Conservation (phyloP, 2,888 invertebrate species). For the Heliconius charithonia region DNA sequence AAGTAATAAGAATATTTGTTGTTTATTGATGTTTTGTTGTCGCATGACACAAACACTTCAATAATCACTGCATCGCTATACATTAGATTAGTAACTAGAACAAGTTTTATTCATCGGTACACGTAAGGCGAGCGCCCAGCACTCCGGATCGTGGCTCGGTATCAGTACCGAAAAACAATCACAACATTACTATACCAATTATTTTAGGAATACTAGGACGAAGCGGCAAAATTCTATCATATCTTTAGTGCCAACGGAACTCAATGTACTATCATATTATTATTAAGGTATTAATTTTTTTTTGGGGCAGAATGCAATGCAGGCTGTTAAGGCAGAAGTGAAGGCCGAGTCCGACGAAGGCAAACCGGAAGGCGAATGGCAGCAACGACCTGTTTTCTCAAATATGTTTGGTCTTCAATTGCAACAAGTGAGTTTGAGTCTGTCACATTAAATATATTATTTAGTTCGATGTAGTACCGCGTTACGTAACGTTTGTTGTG, state of each 20-base stretch:
- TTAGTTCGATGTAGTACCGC: background rate
- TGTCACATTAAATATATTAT: background rate
- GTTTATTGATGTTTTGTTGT: too few relatives aligned
- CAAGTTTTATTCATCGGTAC: too few relatives aligned
- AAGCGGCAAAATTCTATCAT: background rate
- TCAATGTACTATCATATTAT: background rate
- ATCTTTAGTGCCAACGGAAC: background rate
- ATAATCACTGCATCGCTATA: too few relatives aligned
- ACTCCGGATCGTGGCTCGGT: too few relatives aligned
- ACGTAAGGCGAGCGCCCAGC: too few relatives aligned
- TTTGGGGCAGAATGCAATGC: conserved; percentile 61
- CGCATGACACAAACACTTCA: too few relatives aligned
- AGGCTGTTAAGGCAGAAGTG: conserved; percentile 74
- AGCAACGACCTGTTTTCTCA: conserved; percentile 52
- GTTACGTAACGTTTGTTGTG: too few relatives aligned
- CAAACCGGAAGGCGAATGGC: conserved; percentile 56
- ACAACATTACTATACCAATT: background rate
- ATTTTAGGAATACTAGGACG: background rate
- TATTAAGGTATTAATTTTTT: background rate
- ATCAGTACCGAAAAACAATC: background rate
- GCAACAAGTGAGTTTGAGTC: conserved; percentile 49
- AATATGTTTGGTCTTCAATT: conserved; percentile 60
- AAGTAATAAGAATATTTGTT: too few relatives aligned
- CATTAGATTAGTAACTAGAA: too few relatives aligned
- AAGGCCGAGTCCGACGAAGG: conserved; percentile 69